A percentile compares a stretch with the other conserved stretches of the same genome.
Conservation (phyloP, 2,888 invertebrate genomes). For the Agrochola lychnidis region DNA sequence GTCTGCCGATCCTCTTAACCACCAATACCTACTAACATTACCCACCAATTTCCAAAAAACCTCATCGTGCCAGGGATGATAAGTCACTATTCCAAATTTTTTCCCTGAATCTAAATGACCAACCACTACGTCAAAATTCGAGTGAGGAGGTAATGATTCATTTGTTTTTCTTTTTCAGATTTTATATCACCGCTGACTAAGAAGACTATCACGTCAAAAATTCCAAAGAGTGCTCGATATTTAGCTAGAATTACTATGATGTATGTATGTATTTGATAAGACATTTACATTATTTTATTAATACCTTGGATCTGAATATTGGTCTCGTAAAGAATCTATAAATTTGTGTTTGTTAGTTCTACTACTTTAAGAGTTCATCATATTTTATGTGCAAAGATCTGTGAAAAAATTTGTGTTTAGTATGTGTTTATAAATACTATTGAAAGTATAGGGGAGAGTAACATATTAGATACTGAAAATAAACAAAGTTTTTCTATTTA, state of each 20-base stretch:
- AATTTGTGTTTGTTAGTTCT: neutral
- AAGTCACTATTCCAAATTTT: neutral
- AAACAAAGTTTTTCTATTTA: conserved; percentile 60
- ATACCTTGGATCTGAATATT: conserved; percentile 10
- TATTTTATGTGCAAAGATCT: neutral
- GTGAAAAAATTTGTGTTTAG: neutral
- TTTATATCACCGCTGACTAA: conserved; percentile 45
- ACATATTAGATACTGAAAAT: conserved; percentile 55
- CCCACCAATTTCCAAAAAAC: neutral
- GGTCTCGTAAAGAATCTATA: conserved; percentile 4
- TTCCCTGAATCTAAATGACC: neutral
- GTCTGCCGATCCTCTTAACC: neutral
- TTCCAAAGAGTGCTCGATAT: conserved; percentile 32
- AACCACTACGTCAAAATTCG: neutral
- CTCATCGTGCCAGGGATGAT: neutral
- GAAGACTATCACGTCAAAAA: neutral
- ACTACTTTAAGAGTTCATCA: neutral
- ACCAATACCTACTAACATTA: neutral
- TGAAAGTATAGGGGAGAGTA: neutral
- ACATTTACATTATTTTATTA: neutral
- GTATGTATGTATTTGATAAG: neutral
- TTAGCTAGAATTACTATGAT: conserved; percentile 22
- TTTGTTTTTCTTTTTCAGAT: conserved; percentile 46
- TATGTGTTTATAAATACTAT: neutral
- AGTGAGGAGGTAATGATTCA: neutral